A percentile compares a stretch with the other conserved stretches of the same genome.
Evolutionary conservation across 2,113 vertebrate species (phyloP).

Genomic region (Vidua macroura): DNA sequence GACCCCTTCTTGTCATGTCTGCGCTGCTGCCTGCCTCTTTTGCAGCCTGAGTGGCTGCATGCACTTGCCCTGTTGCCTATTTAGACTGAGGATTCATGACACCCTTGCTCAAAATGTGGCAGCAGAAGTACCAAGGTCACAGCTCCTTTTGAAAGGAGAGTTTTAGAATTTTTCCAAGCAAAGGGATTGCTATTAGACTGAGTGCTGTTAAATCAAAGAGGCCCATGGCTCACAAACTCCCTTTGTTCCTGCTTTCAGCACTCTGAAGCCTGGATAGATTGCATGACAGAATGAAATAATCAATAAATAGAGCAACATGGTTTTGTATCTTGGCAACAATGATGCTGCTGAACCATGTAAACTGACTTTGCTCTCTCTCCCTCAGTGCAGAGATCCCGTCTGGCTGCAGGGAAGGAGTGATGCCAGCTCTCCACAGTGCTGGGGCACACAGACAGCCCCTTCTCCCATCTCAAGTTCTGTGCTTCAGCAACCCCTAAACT

Average conservation of each 20-base stretch:
- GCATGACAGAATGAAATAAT: not conserved
- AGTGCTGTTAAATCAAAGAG: not conserved
- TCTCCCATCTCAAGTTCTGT: not conserved
- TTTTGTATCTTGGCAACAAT: slow-evolving; percentile 40
- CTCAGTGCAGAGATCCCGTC: not conserved
- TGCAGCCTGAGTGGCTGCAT: not conserved
- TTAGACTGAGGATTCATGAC: accelerated
- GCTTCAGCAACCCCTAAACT: not conserved
- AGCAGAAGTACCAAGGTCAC: not conserved
- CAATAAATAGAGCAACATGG: not conserved
- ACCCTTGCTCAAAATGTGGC: not conserved
- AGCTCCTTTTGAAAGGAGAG: not conserved
- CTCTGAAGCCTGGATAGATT: not conserved
- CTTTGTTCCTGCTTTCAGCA: not conserved
- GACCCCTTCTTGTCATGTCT: not conserved
- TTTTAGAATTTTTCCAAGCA: not conserved
- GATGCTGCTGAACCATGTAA: slow-evolving; percentile 18
- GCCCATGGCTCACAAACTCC: accelerated
- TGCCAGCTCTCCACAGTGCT: not conserved
- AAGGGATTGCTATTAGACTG: not conserved
- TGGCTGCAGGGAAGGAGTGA: not conserved
- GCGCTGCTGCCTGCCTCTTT: not conserved
- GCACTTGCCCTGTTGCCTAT: not conserved
- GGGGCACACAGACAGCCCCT: no score
- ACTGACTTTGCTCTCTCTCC: not conserved